A percentile compares a stretch with the other conserved stretches of the same genome.
Evolutionary conservation across 2,113 vertebrate genomes (phyloP).

Genomic region (Willisornis vidua): DNA sequence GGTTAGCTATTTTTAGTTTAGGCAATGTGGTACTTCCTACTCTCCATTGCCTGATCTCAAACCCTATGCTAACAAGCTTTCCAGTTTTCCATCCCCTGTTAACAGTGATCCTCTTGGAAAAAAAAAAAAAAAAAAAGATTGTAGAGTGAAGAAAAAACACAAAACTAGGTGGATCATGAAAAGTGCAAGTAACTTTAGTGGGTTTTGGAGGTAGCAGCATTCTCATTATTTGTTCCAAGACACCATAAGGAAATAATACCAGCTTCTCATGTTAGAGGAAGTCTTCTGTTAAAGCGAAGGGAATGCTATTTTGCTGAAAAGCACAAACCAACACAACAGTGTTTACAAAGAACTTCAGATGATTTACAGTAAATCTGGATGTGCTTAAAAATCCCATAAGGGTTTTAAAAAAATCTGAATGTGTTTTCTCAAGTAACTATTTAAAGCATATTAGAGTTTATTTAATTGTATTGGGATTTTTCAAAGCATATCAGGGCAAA

Average conservation of each 20-base stretch:
- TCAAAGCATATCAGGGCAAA: constrained; percentile 81
- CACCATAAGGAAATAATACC: background rate
- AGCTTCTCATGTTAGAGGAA: background rate
- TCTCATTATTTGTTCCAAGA: background rate
- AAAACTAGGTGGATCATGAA: background rate
- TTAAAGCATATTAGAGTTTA: constrained; percentile 82
- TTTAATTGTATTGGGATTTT: constrained; percentile 81
- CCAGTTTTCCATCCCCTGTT: background rate
- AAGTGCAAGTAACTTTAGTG: background rate
- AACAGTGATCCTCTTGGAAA: background rate
- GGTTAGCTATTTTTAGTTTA: background rate
- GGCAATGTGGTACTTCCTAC: background rate
- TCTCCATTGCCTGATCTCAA: background rate
- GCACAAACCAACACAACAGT: background rate
- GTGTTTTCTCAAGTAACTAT: constrained; percentile 81
- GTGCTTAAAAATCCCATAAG: constrained; percentile 75
- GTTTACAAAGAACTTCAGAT: constrained; percentile 67
- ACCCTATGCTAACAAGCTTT: background rate
- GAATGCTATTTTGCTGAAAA: constrained; percentile 31
- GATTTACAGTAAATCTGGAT: constrained; percentile 74
- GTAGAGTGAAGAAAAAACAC: background rate
- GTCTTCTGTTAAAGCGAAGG: background rate
- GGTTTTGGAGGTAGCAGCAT: background rate
- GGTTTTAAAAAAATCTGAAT: constrained; percentile 69
- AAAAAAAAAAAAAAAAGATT: background rate